Evolutionary conservation across 2,113 vertebrate species (phyloP).

Genomic region (Tachycineta bicolor): DNA sequence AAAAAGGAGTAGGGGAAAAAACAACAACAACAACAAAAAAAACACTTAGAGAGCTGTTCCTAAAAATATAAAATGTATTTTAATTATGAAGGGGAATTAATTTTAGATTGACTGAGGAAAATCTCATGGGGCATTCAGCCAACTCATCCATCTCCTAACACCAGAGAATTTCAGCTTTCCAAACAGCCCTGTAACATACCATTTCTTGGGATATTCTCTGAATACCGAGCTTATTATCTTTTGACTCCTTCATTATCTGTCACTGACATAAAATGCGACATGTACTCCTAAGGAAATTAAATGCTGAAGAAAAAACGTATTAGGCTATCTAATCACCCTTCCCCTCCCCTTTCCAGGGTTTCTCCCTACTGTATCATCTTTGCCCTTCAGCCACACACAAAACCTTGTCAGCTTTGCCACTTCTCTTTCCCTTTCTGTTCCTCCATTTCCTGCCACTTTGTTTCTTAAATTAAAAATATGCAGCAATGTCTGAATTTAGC

Average conservation of each 20-base stretch:
- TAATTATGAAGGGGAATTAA: slow-evolving; percentile 63
- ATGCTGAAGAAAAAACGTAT: neutral
- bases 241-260: slow-evolving; percentile 41
- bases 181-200: slow-evolving; percentile 31
- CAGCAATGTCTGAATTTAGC: neutral
- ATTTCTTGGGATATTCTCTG: slow-evolving; percentile 14
- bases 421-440: neutral
- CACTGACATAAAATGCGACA: slow-evolving; percentile 45
- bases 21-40: no score
- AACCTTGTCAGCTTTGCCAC: neutral
- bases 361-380: neutral
- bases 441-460: neutral
- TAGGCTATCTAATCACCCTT: slow-evolving; percentile 15
- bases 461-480: neutral
- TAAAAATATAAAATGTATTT: slow-evolving; percentile 54
- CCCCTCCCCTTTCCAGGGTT: neutral
- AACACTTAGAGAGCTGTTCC: neutral
- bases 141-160: slow-evolving; percentile 59
- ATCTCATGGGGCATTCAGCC: slow-evolving; percentile 39
- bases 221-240: slow-evolving; percentile 10
- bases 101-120: slow-evolving; percentile 56
- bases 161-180: slow-evolving; percentile 51
- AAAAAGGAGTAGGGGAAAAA: neutral
- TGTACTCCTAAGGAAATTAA: slow-evolving; percentile 58
- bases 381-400: neutral